phyloP scores from a whole-genome alignment of 2,113 vertebrate genomes.

The Mustela lutreola region DNA sequence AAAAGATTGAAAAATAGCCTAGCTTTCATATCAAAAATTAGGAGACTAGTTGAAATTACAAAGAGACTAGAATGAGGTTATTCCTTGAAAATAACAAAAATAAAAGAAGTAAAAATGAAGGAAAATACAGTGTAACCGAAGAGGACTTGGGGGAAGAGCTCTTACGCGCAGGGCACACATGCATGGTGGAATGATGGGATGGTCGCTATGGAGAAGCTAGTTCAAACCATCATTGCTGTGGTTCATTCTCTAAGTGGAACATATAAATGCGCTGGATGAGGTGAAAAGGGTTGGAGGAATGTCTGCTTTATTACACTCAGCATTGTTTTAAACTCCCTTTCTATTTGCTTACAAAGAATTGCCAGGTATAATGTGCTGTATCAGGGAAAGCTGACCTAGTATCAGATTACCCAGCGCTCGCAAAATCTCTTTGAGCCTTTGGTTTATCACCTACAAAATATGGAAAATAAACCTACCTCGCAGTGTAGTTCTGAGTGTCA shows the following conservation, averaged over 20 bases:
- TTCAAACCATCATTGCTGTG: not conserved
- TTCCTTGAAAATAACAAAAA: not conserved
- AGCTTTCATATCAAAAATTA: not conserved
- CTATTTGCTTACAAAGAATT: not conserved
- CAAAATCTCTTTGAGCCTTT: not conserved
- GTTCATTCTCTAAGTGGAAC: not conserved
- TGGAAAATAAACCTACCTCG: not conserved
- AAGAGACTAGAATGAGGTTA: not conserved
- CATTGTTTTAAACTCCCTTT: not conserved
- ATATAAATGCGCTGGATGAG: not conserved
- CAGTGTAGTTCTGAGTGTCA: not conserved
- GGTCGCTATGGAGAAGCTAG: not conserved
- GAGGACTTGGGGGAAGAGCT: not conserved
- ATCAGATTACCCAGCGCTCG: not conserved
- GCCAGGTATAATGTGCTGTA: not conserved
- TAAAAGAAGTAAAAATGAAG: not conserved
- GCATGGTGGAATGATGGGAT: not conserved
- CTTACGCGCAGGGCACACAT: not conserved
- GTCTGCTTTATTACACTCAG: not conserved
- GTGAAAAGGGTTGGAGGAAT: not conserved
- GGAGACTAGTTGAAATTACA: not conserved
- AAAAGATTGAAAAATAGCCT: not conserved
- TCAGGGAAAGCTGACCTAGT: not conserved
- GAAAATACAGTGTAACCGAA: not conserved
- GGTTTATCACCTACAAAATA: not conserved